Percentiles rank a stretch among this genome's conserved stretches.
These are phyloP conservation scores for Cotesia typhae DNA, from an alignment of 1,140 invertebrate species.

Conservation along the genomic window DNA sequence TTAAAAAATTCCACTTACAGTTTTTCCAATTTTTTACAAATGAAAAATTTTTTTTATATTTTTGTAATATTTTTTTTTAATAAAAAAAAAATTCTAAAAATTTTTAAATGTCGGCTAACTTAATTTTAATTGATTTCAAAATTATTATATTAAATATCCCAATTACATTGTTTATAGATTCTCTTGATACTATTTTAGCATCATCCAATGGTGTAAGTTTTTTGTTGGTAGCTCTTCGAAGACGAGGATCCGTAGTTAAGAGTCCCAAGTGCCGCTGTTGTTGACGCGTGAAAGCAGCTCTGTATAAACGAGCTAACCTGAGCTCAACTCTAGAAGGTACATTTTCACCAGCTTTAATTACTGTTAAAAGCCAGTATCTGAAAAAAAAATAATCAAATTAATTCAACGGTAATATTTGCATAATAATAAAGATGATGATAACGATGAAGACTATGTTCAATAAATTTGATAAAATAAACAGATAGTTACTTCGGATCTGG, in stretches of 20 bases:
- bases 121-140: no score
- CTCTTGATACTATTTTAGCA: background rate
- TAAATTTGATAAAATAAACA: conserved; percentile 9
- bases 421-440: no score
- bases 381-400: conserved; percentile 19
- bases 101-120: no score
- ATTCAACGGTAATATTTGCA: background rate
- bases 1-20: no score
- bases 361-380: conserved; percentile 82
- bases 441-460: background rate
- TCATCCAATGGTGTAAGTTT: background rate
- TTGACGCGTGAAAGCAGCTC: conserved; percentile 65
- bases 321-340: conserved; percentile 61
- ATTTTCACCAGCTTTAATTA: conserved; percentile 67
- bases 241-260: conserved; percentile 46
- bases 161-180: conserved; percentile 6
- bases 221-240: conserved; percentile 43
- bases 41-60: no score
- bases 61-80: no score
- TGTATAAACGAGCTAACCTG: conserved; percentile 64
- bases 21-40: no score
- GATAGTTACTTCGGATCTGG: conserved; percentile 58
- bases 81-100: no score
- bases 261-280: conserved; percentile 60
- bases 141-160: background rate